Evolutionary conservation across 2,113 vertebrate genomes (phyloP), one percentile per base, ranked within the genome.

Genomic region (Neodon shergylaensis): DNA sequence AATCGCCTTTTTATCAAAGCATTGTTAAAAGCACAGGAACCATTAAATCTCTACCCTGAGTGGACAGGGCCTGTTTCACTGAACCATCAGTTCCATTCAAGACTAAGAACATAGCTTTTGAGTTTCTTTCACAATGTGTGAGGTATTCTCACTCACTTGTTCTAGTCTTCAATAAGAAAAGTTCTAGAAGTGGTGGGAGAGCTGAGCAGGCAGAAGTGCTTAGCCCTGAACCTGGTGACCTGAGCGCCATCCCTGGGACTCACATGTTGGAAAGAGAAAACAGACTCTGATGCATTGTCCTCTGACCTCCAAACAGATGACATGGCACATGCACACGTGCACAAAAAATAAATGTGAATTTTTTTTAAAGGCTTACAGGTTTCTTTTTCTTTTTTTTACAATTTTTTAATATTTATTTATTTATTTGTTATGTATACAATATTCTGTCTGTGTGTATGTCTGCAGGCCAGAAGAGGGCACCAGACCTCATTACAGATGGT

Each of bases 71-170:
- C 28, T 84, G 65, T 85, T 97, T 79, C 73, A 87, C 13, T 78
- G 76, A 90, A 77, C 3, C 39, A 39, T 74, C 21, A n/a, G 16
- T 87, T 49, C 63, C 79, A 76, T 82, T 91, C 28, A 81, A 79
- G 47, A 68, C 26, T 2, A 73, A 87, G 33, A 47, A 47, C 24
- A 47, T 31, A 54, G 63, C 52, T 63, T 52, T 49, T 39, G 16
- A 4, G 17, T 42, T 83, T 93, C 54, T 90, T 14, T 78, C 21
- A 33, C 1, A 31, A 13, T 47, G 0, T n/a, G 12, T 79, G 26
- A 2, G 74, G 4, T 54, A 49, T 58, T 52, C 1, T 78, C 24
- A 19, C 42, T 10, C n/a, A 81, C 36, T 4, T 28, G 21, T 73
- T 79, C 24, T 88, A 24, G 11, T 86, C 63, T 90, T 96, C 33